Conservation (phyloP, 1,140 invertebrate species). For the Bombyx mori region ASM3026992v2 NC_085114.1:12223001-12223500, state of each 20-base stretch:
- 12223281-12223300: too few relatives aligned
- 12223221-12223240: too few relatives aligned
- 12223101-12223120: constrained; percentile 54
- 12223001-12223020: constrained; percentile 64
- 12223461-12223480: constrained; percentile 58
- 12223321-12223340: too few relatives aligned
- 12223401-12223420: too few relatives aligned
- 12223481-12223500: constrained; percentile 59
- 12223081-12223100: constrained; percentile 66
- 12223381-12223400: too few relatives aligned
- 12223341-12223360: too few relatives aligned
- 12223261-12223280: too few relatives aligned
- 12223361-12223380: too few relatives aligned
- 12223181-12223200: constrained; percentile 32
- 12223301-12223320: too few relatives aligned
- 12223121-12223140: constrained; percentile 40
- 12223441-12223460: constrained; percentile 60
- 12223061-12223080: constrained; percentile 66
- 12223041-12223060: constrained; percentile 32
- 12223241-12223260: too few relatives aligned
- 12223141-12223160: constrained; percentile 27
- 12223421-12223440: constrained; percentile 14
- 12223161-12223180: constrained; percentile 12
- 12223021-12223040: constrained; percentile 51
- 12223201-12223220: constrained; percentile 30